Base-by-base conservation (phyloP, 2,113 vertebrate genomes). In the Microcebus murinus region DNA sequence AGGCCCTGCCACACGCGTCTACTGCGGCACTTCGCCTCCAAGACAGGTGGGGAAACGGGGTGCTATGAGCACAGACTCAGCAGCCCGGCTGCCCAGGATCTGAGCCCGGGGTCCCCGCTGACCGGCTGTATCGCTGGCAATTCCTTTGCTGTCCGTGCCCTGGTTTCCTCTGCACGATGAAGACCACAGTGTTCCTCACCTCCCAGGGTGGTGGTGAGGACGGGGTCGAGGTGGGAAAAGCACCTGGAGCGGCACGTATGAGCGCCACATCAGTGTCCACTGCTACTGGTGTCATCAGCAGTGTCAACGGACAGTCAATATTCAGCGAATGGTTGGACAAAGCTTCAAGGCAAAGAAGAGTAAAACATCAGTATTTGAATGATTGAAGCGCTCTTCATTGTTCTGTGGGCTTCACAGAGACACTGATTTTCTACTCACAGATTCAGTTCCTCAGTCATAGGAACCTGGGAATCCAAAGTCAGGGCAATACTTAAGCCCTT, bases 301-400 rank as follows among this genome's bases (percentile, higher is more conserved):
- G 18, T 0, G 1, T 42, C 70, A 36, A 1, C 29, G 9, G 11
- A 8, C 23, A 42, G 18, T 55, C 23, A 3, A 29, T 45, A n/a
- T 65, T 63, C 31, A 71, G 52, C 52, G 91, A 79, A 52, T 52
- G 71, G 55, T 71, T n/a, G 79, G n/a, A 71, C 52, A 63, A 88
- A 77, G 70, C 31, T 89, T 55, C 79, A 18, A 88, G 79, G 68
- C 0, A 0, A 83, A 71, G n/a, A 39, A 34, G 76, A 57, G 68
- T 27, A 15, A 50, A 50, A 31, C 17, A 20, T 39, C 31, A 9
- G 48, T 31, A 31, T 21, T 13, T 82, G 63, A 71, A 71, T 39
- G 36, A 13, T 8, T 1, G 7, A 36, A 63, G 34, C 20, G 4
- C 31, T 20, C 23, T 34, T 55, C 57, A 45, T 50, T 8, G 77